Evolutionary conservation across 2,113 vertebrate genomes (phyloP).

Genomic region (Myanophis thanlyinensis): DNA sequence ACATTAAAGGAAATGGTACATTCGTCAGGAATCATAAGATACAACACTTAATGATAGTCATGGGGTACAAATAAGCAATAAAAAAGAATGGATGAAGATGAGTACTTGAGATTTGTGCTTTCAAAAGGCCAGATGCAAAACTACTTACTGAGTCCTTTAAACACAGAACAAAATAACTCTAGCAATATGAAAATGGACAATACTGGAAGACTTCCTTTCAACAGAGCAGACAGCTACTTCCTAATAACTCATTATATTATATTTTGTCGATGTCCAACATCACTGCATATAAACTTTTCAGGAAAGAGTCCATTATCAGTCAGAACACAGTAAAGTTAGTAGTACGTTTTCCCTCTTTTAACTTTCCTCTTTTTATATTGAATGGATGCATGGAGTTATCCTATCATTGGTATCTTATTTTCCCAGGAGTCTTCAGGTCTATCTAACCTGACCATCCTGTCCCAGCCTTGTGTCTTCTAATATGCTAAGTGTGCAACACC

Average conservation of each 20-base stretch:
- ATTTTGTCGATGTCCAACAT: not conserved
- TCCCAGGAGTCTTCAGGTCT: not conserved
- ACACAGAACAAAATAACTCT: not conserved
- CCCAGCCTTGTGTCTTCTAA: not conserved
- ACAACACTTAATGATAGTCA: too few species aligned
- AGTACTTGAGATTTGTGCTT: not conserved
- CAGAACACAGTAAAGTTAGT: not conserved
- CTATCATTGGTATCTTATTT: not conserved
- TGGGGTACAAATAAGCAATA: too few species aligned
- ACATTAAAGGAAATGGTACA: too few species aligned
- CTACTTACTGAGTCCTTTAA: not conserved
- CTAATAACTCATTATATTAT: too few species aligned
- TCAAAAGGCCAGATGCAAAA: not conserved
- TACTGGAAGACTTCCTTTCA: not conserved
- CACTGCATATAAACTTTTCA: not conserved
- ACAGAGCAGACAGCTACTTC: not conserved
- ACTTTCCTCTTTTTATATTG: not conserved
- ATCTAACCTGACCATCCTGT: not conserved
- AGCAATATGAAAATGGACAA: not conserved
- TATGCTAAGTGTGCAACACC: not conserved
- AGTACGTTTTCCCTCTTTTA: not conserved
- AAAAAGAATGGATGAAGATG: not conserved
- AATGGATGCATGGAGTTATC: not conserved
- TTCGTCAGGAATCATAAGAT: too few species aligned
- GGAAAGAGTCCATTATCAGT: not conserved